These are phyloP conservation scores for Sparus aurata DNA, from an alignment of 2,797 vertebrate species.

Conservation along the genomic window DNA sequence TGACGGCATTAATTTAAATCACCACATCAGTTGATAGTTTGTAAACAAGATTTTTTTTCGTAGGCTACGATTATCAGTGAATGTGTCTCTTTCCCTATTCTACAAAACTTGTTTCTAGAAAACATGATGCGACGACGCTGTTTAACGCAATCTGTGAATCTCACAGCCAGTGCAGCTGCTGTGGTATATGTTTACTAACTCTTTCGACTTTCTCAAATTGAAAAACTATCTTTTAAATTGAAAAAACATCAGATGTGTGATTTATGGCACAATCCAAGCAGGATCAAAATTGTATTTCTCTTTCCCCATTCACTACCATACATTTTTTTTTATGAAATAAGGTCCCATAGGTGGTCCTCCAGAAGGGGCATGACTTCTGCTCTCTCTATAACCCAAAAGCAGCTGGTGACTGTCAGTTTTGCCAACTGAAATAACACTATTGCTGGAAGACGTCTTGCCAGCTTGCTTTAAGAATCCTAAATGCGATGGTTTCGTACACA, in stretches of 20 bases:
- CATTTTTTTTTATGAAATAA: too few relatives aligned
- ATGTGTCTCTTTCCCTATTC: constrained; percentile 25
- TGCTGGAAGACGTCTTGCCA: neutral
- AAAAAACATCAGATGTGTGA: too few relatives aligned
- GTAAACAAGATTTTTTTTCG: constrained; percentile 60
- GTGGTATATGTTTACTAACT: too few relatives aligned
- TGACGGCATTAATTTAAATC: constrained; percentile 70
- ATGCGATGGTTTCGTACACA: neutral
- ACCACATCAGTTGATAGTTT: constrained; percentile 51
- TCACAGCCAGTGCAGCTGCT: neutral
- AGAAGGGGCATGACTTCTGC: too few relatives aligned
- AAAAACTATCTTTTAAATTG: too few relatives aligned
- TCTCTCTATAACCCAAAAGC: too few relatives aligned
- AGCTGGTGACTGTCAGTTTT: neutral
- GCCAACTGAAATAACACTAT: neutral
- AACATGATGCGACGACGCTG: neutral
- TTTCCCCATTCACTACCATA: too few relatives aligned
- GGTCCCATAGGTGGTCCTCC: too few relatives aligned
- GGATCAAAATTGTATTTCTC: too few relatives aligned
- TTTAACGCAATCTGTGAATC: constrained; percentile 4
- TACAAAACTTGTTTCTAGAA: constrained; percentile 25
- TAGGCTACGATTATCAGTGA: constrained; percentile 46
- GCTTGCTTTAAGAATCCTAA: neutral
- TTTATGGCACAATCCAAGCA: too few relatives aligned
- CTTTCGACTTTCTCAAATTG: too few relatives aligned